Percentiles rank a stretch among this genome's conserved stretches.
Evolutionary conservation across 2,888 invertebrate genomes (phyloP).

Genomic region (Carpatolechia fugitivella): DNA sequence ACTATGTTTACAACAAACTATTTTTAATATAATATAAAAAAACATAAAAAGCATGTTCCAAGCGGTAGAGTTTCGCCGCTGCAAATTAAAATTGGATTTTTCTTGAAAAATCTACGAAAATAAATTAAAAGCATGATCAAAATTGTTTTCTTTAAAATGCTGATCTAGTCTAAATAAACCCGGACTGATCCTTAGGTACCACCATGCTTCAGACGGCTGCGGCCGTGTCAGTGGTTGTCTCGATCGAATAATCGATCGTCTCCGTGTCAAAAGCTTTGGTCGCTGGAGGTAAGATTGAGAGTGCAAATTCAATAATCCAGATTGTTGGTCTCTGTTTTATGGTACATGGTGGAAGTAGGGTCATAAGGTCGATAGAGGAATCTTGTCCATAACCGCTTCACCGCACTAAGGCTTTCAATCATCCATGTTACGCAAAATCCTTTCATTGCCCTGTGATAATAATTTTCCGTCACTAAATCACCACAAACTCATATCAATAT

Average conservation of each 20-base stretch:
- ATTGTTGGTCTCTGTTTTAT: neutral
- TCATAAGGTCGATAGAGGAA: no score
- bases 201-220: conserved; percentile 69
- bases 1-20: no score
- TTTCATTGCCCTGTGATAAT: neutral
- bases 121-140: conserved; percentile 1
- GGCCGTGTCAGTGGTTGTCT: conserved; percentile 68
- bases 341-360: neutral
- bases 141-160: conserved; percentile 10
- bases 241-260: conserved; percentile 68
- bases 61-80: no score
- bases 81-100: neutral
- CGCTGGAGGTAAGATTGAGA: conserved; percentile 69
- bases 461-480: neutral
- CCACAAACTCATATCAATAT: no score
- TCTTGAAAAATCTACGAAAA: neutral
- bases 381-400: neutral
- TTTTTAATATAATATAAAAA: no score
- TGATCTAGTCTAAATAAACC: conserved; percentile 43
- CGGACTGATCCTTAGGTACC: conserved; percentile 74
- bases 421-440: neutral
- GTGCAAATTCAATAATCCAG: conserved; percentile 27
- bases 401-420: neutral
- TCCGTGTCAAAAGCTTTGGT: conserved; percentile 74
- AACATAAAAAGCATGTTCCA: no score